Percentiles rank a stretch among this genome's conserved stretches.
phyloP scores from a whole-genome alignment of 2,113 vertebrate genomes.

The Spea bombifrons region DNA sequence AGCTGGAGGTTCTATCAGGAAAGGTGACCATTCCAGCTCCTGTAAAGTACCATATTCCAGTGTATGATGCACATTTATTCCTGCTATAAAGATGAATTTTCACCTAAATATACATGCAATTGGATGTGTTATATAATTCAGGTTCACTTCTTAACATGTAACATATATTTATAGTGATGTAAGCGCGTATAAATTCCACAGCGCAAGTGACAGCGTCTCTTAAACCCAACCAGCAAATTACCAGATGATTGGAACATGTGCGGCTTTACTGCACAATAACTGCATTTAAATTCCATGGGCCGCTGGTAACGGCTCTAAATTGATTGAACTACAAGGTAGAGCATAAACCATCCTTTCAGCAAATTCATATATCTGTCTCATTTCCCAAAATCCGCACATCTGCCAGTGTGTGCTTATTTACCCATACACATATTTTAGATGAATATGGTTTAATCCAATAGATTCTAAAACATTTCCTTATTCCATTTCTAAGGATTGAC shows the following conservation, averaged over 20 bases:
- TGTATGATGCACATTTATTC: too few species aligned
- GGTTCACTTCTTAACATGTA: conserved; percentile 5
- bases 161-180: conserved; percentile 3
- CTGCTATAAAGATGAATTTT: too few species aligned
- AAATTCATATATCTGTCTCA: conserved; percentile 35
- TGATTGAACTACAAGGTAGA: conserved; percentile 25
- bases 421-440: neutral
- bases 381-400: conserved; percentile 19
- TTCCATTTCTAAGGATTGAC: neutral
- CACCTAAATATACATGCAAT: too few species aligned
- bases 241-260: conserved; percentile 33
- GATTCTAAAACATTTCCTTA: neutral
- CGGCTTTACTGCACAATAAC: conserved; percentile 18
- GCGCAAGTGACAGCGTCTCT: neutral
- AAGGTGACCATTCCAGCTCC: too few species aligned
- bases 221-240: conserved; percentile 33
- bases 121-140: too few species aligned
- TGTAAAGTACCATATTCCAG: too few species aligned
- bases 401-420: conserved; percentile 10
- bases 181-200: conserved; percentile 26
- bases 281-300: conserved; percentile 23
- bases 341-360: conserved; percentile 26
- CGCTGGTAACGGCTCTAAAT: conserved; percentile 14
- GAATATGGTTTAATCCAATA: neutral
- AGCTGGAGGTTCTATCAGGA: too few species aligned